Conservation (phyloP, 2,113 vertebrate genomes). For the Smithornis capensis region DNA sequence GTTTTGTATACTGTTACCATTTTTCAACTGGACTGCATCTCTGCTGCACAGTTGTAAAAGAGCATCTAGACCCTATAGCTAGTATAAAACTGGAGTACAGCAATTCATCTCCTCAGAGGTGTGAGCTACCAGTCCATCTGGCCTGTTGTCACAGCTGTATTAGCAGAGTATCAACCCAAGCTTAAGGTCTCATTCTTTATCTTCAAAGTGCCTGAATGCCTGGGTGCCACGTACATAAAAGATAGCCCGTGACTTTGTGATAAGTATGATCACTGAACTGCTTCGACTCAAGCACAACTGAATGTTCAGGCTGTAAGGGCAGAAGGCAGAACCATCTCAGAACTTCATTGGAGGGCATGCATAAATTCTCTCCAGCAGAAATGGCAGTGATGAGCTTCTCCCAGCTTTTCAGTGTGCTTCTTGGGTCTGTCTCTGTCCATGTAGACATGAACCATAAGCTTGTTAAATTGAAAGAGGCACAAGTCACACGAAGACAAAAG, state of each 20-base stretch:
- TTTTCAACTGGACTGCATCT: not conserved
- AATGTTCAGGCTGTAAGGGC: not conserved
- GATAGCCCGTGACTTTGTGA: not conserved
- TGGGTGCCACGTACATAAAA: not conserved
- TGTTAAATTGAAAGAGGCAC: not conserved
- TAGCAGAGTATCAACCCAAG: not conserved
- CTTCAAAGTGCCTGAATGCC: not conserved
- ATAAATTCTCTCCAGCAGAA: not conserved
- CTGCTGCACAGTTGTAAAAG: not conserved
- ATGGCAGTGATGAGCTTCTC: not conserved
- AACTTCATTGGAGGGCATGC: accelerated
- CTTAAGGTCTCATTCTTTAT: not conserved
- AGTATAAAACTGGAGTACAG: not conserved
- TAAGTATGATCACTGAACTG: not conserved
- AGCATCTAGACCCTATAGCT: not conserved
- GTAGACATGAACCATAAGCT: not conserved
- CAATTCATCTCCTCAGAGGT: not conserved
- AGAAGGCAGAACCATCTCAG: not conserved
- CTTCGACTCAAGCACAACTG: not conserved
- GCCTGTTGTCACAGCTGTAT: not conserved
- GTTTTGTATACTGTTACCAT: not conserved
- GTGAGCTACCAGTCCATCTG: not conserved
- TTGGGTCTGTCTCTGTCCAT: not conserved
- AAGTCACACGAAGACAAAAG: not conserved
- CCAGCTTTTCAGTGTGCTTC: not conserved